Percentiles rank a stretch among this genome's conserved stretches.
phyloP scores from a whole-genome alignment of 1,140 invertebrate genomes.

The Drosophila tropicalis region DNA sequence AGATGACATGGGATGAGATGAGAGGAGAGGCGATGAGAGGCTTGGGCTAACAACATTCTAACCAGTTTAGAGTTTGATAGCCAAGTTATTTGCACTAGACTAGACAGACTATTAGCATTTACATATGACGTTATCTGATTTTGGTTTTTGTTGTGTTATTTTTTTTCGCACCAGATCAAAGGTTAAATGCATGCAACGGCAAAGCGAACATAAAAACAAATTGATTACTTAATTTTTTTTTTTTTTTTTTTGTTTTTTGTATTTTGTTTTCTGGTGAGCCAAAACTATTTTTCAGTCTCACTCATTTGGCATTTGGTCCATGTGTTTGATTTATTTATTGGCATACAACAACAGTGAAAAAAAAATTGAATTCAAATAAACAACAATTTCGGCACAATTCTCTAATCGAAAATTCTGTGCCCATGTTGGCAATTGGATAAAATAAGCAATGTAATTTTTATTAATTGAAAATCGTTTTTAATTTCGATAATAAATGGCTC shows the following conservation, averaged over 20 bases:
- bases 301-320: conserved; percentile 11
- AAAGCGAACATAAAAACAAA: no score
- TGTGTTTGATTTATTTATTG: conserved; percentile 28
- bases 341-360: background rate
- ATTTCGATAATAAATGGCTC: conserved; percentile 15
- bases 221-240: background rate
- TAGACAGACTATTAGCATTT: background rate
- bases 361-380: conserved; percentile 11
- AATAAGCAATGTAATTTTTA: conserved; percentile 25
- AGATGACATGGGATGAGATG: background rate
- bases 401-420: background rate
- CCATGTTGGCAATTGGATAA: conserved; percentile 11
- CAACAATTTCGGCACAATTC: background rate
- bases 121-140: background rate
- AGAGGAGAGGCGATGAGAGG: background rate
- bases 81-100: background rate
- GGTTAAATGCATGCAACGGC: background rate
- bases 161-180: conserved; percentile 2
- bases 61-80: conserved; percentile 1
- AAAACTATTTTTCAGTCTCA: background rate
- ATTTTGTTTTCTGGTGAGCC: background rate
- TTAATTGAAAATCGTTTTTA: conserved; percentile 25
- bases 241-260: no score
- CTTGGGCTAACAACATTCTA: background rate
- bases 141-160: background rate